Evolutionary conservation across 2,797 vertebrate genomes (phyloP).

Genomic region (Mormyrus hasselquistii): DNA sequence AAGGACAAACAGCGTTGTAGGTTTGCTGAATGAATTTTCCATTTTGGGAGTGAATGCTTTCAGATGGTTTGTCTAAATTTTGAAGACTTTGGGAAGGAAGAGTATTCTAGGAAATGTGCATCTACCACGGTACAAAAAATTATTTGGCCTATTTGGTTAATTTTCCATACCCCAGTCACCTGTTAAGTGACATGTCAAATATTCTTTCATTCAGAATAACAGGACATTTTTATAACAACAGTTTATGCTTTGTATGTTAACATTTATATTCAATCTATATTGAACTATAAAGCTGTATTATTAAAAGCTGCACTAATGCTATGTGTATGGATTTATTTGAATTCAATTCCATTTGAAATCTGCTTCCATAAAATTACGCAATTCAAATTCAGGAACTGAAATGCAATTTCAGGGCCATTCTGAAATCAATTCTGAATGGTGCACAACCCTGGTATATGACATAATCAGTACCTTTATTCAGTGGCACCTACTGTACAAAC

Average conservation of each 20-base stretch:
- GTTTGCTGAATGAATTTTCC: neutral
- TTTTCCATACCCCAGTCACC: no score
- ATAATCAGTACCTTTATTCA: neutral
- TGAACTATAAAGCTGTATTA: neutral
- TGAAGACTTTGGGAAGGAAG: neutral
- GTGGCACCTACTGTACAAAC: neutral
- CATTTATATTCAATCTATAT: neutral
- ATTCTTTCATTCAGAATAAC: neutral
- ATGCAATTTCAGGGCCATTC: neutral
- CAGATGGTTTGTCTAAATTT: neutral
- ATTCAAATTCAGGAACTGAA: neutral
- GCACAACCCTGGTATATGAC: neutral
- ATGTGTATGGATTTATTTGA: neutral
- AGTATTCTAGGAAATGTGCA: neutral
- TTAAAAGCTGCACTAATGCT: neutral
- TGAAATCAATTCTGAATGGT: neutral
- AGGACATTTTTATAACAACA: neutral
- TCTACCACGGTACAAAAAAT: neutral
- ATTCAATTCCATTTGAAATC: neutral
- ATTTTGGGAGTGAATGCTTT: neutral
- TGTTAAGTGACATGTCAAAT: neutral
- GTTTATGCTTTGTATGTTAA: neutral
- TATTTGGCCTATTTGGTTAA: neutral
- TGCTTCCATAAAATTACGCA: neutral
- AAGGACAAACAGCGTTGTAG: neutral